Base-by-base conservation (phyloP, 2,888 invertebrate genomes). In the Spodoptera picta region DNA sequence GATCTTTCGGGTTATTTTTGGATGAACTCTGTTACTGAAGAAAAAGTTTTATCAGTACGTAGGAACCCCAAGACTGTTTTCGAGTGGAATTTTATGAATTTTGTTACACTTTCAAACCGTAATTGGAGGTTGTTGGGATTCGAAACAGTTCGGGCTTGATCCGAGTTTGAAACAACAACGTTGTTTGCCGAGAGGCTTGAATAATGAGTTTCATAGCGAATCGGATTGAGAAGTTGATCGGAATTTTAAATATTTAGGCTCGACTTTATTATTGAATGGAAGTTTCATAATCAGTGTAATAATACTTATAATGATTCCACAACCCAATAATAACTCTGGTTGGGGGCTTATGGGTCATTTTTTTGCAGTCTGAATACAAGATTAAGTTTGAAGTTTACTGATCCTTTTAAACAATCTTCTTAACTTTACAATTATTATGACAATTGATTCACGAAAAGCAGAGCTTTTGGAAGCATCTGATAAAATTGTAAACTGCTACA, bases 1-100 rank as follows among this genome's bases (percentile, higher is more conserved):
- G 68, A 36, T 55, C 44, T 14, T 60, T 60, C 23, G 48, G 42
- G 60, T 52, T 51, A 48, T 45, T 66, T 71, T 66, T 42, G 41
- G 59, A 49, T 42, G 54, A 66, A 23, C 14, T 12, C 4, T 47
- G 24, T 12, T 5, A 42, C 42, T 42, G 24, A 27, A 60, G 54
- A 23, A 45, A 48, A 60, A 65, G 60, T 60, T 68, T 48, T 52
- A 60, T 66, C 47, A 44, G 31, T 48, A 12, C 19, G 31, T 45
- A 11, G 23, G 11, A 42, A 36, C 46, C 11, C 46, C 7, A 47
- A 42, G 65, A 65, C 42, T 54, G n/a, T 23, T 54, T 45, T 24
- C 46, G 4, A 41, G n/a, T 24, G 45, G 42, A 46, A 19, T 64
- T 53, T 53, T 53, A 64, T 46, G 23, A 47, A 42, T 63, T 42